Evolutionary conservation across 2,113 vertebrate species (phyloP).

Genomic region (Notothenia coriiceps): DNA sequence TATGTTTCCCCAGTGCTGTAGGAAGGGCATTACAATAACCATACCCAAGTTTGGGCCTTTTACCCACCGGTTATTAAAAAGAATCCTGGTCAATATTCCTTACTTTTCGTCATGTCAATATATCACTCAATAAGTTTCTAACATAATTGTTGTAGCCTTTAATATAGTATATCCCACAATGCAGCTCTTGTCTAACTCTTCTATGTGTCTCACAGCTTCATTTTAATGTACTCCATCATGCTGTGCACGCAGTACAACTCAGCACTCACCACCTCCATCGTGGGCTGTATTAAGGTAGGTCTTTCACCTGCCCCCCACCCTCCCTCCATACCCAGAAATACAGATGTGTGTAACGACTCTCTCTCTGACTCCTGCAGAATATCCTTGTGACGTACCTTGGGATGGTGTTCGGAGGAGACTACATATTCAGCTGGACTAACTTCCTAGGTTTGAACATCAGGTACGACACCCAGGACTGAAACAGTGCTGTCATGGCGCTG

Average conservation of each 20-base stretch:
- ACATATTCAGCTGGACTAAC: conserved; percentile 98
- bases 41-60: too few species aligned
- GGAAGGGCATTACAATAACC: too few species aligned
- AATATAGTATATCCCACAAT: too few species aligned
- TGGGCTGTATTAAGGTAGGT: conserved; percentile 96
- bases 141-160: too few species aligned
- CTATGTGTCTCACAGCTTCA: conserved; percentile 84
- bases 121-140: too few species aligned
- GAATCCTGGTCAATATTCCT: too few species aligned
- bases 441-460: conserved; percentile 98
- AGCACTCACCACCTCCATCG: conserved; percentile 97
- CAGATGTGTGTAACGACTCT: not conserved
- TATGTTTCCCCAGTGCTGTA: too few species aligned
- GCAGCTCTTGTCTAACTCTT: not conserved
- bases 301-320: not conserved
- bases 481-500: too few species aligned
- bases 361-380: conserved; percentile 85
- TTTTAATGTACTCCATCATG: conserved; percentile 96
- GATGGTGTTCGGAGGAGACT: conserved; percentile 98
- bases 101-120: too few species aligned
- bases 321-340: not conserved
- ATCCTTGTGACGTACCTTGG: conserved; percentile 97
- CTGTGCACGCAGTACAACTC: conserved; percentile 98
- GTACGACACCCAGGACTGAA: conserved; percentile 70
- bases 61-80: too few species aligned